Evolutionary conservation across 2,113 vertebrate species (phyloP).

Genomic region (Aphyosemion australe): DNA sequence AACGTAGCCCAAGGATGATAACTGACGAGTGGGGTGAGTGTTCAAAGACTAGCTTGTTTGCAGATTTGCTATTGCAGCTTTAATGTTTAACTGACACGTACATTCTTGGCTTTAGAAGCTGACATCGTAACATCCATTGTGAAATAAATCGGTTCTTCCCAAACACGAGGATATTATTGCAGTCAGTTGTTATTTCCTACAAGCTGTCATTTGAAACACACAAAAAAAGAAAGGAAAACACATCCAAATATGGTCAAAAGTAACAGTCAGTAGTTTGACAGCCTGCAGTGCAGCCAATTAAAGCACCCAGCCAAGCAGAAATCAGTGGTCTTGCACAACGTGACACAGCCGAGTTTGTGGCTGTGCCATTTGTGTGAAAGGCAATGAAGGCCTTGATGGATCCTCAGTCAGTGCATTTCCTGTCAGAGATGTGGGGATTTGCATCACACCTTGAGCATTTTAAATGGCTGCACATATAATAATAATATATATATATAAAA

Average conservation of each 20-base stretch:
- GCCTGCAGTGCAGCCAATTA: conserved; percentile 67
- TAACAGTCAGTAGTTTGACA: conserved; percentile 63
- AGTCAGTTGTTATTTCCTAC: conserved; percentile 30
- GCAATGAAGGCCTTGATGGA: conserved; percentile 67
- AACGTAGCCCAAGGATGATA: no score
- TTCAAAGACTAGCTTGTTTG: no score
- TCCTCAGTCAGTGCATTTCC: conserved; percentile 51
- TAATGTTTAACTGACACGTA: conserved; percentile 1
- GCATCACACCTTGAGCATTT: conserved; percentile 71
- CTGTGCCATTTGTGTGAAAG: conserved; percentile 41
- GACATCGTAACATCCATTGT: conserved; percentile 21
- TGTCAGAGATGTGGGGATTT: conserved; percentile 70
- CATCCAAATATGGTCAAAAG: conserved; percentile 50
- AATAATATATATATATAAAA: conserved; percentile 44
- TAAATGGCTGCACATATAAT: conserved; percentile 73
- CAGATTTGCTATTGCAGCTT: no score
- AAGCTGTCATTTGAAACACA: conserved; percentile 42
- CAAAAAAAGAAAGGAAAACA: conserved; percentile 4
- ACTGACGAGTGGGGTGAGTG: no score
- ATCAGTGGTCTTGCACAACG: conserved; percentile 56
- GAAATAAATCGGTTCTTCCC: conserved; percentile 13
- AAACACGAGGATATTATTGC: conserved; percentile 8
- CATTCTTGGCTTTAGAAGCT: neutral
- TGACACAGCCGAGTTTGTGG: conserved; percentile 53
- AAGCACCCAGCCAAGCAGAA: conserved; percentile 58